Conservation (phyloP, 2,113 vertebrate genomes). For the Neogobius melanostomus region DNA sequence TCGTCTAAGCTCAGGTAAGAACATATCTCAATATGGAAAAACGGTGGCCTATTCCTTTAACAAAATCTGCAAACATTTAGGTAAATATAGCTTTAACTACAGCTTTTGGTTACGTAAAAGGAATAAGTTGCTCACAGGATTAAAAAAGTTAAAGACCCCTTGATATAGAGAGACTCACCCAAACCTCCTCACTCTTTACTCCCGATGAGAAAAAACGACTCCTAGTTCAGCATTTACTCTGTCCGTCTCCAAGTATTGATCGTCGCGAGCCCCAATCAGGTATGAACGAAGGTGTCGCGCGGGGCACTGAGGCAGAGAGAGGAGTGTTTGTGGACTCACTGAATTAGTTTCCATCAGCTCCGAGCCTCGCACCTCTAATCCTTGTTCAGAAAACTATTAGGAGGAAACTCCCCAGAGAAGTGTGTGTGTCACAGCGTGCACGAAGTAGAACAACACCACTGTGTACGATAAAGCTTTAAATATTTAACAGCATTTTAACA, state of each 20-base stretch:
- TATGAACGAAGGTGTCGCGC: slow-evolving; percentile 21
- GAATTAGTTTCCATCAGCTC: slow-evolving; percentile 21
- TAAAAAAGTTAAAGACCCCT: no score
- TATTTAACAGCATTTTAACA: no score
- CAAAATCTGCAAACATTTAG: no score
- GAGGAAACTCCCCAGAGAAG: slow-evolving; percentile 9
- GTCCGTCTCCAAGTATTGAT: slow-evolving; percentile 51
- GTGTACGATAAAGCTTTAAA: background rate
- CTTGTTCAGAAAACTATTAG: slow-evolving; percentile 6
- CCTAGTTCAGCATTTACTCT: slow-evolving; percentile 23
- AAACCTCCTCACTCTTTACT: slow-evolving; percentile 12
- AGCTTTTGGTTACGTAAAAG: no score
- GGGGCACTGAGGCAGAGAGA: background rate
- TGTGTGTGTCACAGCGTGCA: background rate
- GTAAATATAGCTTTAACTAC: no score
- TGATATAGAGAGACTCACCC: background rate
- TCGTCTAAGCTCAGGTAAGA: no score
- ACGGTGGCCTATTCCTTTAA: no score
- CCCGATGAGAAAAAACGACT: slow-evolving; percentile 26
- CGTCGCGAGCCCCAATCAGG: slow-evolving; percentile 32
- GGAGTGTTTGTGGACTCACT: slow-evolving; percentile 14
- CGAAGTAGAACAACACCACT: background rate
- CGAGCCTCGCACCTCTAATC: slow-evolving; percentile 24
- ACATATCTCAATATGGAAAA: no score
- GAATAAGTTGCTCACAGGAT: no score